Base-by-base conservation (phyloP, 2,888 invertebrate genomes). In the Fragum fragum region DNA sequence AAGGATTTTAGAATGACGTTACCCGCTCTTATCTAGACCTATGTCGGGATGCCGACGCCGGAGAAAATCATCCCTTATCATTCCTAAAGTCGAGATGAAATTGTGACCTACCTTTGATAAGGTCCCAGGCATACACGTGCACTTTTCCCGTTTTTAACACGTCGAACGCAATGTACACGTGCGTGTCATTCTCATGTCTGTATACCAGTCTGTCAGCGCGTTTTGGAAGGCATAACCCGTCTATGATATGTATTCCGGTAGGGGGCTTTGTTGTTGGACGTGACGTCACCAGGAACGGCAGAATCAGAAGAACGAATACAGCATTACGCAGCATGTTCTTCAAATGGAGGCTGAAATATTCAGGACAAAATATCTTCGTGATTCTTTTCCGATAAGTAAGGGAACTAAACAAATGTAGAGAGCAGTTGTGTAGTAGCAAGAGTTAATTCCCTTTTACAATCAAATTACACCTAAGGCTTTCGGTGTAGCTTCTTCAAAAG, bases 81-180 rank as follows among this genome's bases (percentile, higher is more conserved):
- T n/a, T n/a, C n/a, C n/a, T n/a, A n/a, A n/a, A n/a, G n/a, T n/a
- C n/a, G n/a, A n/a, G n/a, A n/a, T n/a, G n/a, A n/a, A n/a, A n/a
- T n/a, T n/a, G n/a, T n/a, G 2, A 52, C 75, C 32, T 80, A 88
- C 90, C 83, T 70, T 81, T 85, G 9, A 77, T 75, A 11, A 89
- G 74, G 1, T 75, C 69, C 90, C 89, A 90, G 0, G 79, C 75
- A 36, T 81, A 79, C 16, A 88, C 79, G 55, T 88, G 83, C 16
- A 90, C 87, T 26, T 57, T 79, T 1, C 86, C 81, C 7, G 83
- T 79, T 32, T 76, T 87, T 36, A 83, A 42, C 18, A 73, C 63
- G 66, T 90, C 89, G 73, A 90, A 89, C 9, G 85, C 88, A 11
- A 90, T 59, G n/a, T 85, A 80, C 2, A 88, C 78, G 53, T 79